Base-by-base conservation (phyloP, 1,140 invertebrate species). In the Rhagoletis zephyria region DNA sequence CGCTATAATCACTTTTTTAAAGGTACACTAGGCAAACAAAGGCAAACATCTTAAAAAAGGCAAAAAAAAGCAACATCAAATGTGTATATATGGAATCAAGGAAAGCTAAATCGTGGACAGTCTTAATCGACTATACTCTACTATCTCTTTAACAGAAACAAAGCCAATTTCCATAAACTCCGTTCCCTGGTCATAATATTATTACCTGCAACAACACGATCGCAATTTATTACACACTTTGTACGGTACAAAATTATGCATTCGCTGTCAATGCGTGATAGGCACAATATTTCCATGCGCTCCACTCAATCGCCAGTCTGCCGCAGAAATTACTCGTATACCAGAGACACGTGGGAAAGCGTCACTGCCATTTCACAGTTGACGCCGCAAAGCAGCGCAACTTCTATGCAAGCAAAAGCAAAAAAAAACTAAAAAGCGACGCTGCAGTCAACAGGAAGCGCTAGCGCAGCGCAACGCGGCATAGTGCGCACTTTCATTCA, bases 141-240 rank as follows among this genome's bases (percentile, higher is more conserved):
- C n/a, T 30, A 30, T 30, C 30, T 30, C 30, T 30, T 30, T 30
- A 30, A 1, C 30, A 30, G 30, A 30, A 30, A 0, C 0, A 30
- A 30, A 30, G 30, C 30, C 30, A 30, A 30, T 30, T 30, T 30
- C 30, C 30, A 30, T 30, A 30, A 30, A 30, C 0, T 30, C 30
- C 30, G 30, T 30, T 30, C 0, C 30, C 30, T 30, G 30, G 30
- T 30, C 30, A 30, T 30, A 30, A 30, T 30, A 30, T 30, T 30
- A 30, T 30, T 30, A 30, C 30, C 30, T 30, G 1, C 30, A 30
- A 30, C 30, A 30, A 30, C 42, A 40, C 48, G 16, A 77, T 5
- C 48, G n/a, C 74, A 51, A 77, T 77, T 7, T 81, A 81, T 30
- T 81, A 51, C 12, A 70, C 51, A 56, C 48, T 81, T 81, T 30